Evolutionary conservation across 1,140 invertebrate genomes (phyloP), one percentile per base, ranked within the genome.

Genomic region (Cephus cinctus): DNA sequence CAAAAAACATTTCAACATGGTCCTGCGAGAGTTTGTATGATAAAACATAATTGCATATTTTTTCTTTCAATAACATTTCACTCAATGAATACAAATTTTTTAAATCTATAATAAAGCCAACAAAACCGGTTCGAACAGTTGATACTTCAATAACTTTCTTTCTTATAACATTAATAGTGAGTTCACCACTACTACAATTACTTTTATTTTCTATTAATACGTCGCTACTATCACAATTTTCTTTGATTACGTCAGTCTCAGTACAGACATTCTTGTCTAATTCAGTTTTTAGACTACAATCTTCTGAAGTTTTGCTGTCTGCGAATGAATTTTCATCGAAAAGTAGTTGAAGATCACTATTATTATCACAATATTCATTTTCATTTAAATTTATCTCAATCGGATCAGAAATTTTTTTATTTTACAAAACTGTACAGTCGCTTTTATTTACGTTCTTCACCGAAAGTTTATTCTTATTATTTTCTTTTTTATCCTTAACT

Each of bases 1-100:
- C 45, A 45, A 78, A 78, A 47, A 75, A 67, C 21, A 72, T 36
- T 63, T 77, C 68, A 8, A 75, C 16, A 47, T 76, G 68, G 50
- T 76, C 67, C 52, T 74, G 69, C 12, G 57, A 52, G 2, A 67
- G 16, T 44, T 65, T 69, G 45, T 66, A 67, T 3, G 52, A 56
- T 21, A 49, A 43, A 5, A 59, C 8, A 47, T 51, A 51, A 30
- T 42, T 41, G 18, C 56, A 18, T 4, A 30, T 9, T 27, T 42
- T 15, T 38, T 47, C 34, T 39, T 45, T 46, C 34, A 45, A 35
- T 4, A 45, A 3, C 3, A 2, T 52, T 15, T 53, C 22, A 53
- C 57, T 73, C 35, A 72, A 43, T 31, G n/a, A 19, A 35, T 31
- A 39, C 35, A 61, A 49, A 47, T 50, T 59, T 45, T 53, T 14